Conservation (phyloP, 2,797 vertebrate species). For the Syncerus caffer region DNA sequence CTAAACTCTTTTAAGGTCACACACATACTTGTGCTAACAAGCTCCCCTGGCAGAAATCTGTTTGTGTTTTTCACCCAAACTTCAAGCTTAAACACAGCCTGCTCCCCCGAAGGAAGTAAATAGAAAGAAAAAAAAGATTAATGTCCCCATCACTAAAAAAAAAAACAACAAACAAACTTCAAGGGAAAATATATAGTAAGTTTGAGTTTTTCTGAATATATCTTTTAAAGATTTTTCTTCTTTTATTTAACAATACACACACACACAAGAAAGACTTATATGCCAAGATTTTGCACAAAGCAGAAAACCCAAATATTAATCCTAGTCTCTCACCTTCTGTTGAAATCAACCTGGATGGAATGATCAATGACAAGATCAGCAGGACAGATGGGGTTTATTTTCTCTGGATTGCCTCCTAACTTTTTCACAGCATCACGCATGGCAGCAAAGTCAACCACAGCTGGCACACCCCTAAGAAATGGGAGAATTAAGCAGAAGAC, state of each 20-base stretch:
- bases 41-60: not conserved
- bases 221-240: constrained; percentile 20
- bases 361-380: constrained; percentile 98
- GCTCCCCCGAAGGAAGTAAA: not conserved
- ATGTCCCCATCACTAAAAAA: not conserved
- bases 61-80: not conserved
- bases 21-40: not conserved
- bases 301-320: not conserved
- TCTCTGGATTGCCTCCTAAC: constrained; percentile 94
- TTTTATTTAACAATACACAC: not conserved
- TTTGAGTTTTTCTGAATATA: constrained; percentile 6
- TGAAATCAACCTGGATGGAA: constrained; percentile 98
- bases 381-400: constrained; percentile 96
- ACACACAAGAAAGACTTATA: not conserved
- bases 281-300: not conserved
- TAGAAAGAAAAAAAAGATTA: not conserved
- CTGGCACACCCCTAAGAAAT: constrained; percentile 91
- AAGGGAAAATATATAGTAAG: not conserved
- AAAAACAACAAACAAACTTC: not conserved
- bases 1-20: not conserved
- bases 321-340: constrained; percentile 88
- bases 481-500: constrained; percentile 21
- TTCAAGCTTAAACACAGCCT: not conserved
- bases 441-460: constrained; percentile 97
- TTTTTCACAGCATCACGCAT: constrained; percentile 96